Conservation (phyloP, 2,888 invertebrate genomes). For the Apamea sordens region DNA sequence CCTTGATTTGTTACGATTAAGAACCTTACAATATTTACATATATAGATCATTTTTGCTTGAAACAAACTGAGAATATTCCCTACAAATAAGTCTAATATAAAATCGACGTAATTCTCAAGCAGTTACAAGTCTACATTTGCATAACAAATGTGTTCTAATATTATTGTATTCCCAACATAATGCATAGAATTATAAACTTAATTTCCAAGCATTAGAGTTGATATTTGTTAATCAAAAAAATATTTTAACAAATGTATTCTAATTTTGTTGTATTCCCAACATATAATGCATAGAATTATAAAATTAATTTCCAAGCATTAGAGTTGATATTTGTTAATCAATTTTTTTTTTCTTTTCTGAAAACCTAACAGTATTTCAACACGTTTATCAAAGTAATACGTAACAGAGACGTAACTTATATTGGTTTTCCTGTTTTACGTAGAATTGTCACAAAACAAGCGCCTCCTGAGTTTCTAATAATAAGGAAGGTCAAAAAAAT, state of each 20-base stretch:
- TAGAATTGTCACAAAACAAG: not conserved
- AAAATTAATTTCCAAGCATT: not conserved
- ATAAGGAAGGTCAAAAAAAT: conserved; percentile 26
- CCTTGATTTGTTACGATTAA: not conserved
- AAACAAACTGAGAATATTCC: not conserved
- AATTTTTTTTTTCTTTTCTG: not conserved
- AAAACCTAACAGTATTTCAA: not conserved
- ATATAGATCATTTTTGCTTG: not conserved
- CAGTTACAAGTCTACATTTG: not conserved
- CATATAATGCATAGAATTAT: too few relatives aligned
- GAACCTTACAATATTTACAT: not conserved
- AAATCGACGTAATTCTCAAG: not conserved
- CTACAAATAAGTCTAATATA: not conserved
- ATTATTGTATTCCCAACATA: too few relatives aligned
- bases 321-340: not conserved
- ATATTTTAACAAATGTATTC: too few relatives aligned
- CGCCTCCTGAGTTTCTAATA: not conserved
- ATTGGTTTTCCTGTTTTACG: conserved; percentile 16
- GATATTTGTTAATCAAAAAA: not conserved
- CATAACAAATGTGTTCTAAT: too few relatives aligned
- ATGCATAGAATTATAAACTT: not conserved
- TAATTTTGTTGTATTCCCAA: too few relatives aligned
- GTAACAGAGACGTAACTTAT: conserved; percentile 6
- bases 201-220: not conserved
- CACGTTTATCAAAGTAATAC: not conserved